phyloP scores from a whole-genome alignment of 2,797 vertebrate species.

The Sarcophilus harrisii region DNA sequence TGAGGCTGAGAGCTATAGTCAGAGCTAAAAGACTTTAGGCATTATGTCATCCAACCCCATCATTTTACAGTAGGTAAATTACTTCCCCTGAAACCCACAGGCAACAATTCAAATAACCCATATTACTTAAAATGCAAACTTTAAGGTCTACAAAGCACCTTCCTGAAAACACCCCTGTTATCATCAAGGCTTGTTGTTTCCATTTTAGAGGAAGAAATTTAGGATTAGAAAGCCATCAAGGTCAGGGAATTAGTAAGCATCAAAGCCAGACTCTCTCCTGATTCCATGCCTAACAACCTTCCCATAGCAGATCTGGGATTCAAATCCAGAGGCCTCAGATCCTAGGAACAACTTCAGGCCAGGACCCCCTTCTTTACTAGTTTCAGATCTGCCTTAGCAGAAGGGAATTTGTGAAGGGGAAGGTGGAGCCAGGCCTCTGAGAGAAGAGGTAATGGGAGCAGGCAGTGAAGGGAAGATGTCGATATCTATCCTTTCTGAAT shows the following conservation, averaged over 20 bases:
- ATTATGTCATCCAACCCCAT: neutral
- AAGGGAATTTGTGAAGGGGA: neutral
- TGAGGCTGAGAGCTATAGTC: neutral
- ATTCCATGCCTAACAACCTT: neutral
- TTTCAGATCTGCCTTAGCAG: constrained; percentile 20
- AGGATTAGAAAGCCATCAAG: neutral
- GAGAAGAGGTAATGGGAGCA: neutral
- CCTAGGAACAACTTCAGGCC: neutral
- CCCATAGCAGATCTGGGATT: neutral
- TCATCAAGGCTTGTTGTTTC: neutral
- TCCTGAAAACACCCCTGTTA: neutral
- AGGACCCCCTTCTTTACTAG: neutral
- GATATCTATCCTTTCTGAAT: neutral
- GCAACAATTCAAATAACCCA: neutral
- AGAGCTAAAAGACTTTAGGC: neutral
- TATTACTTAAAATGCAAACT: neutral
- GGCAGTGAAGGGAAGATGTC: neutral
- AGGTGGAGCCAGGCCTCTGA: neutral
- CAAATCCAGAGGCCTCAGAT: neutral
- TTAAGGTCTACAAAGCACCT: neutral
- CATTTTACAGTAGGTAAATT: neutral
- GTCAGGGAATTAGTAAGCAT: neutral
- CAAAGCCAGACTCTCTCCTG: neutral
- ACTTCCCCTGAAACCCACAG: neutral
- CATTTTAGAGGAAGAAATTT: neutral